phyloP scores from a whole-genome alignment of 1,140 invertebrate genomes.

The Steinernema khuongi region DNA sequence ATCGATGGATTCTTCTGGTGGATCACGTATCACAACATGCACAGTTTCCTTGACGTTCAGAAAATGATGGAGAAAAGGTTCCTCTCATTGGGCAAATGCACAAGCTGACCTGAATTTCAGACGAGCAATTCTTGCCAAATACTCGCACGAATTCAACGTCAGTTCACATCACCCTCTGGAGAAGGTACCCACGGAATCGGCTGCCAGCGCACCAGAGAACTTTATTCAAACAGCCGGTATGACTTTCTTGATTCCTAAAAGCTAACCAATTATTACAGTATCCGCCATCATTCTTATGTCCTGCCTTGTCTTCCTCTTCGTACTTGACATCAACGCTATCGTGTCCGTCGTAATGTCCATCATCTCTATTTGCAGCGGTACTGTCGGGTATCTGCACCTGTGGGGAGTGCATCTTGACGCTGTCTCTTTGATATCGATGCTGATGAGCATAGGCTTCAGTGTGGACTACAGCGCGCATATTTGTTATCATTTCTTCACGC shows the following conservation, averaged over 20 bases:
- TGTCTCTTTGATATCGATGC: constrained; percentile 52
- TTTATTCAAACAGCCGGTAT: constrained; percentile 51
- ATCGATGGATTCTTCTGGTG: constrained; percentile 52
- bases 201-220: constrained; percentile 48
- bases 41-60: constrained; percentile 49
- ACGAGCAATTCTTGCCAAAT: constrained; percentile 40
- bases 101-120: too few species aligned
- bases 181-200: constrained; percentile 55
- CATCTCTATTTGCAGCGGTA: constrained; percentile 50
- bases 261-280: constrained; percentile 35
- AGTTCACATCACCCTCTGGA: constrained; percentile 52
- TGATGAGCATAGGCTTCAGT: constrained; percentile 52
- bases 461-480: constrained; percentile 55
- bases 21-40: constrained; percentile 52
- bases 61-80: constrained; percentile 40
- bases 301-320: constrained; percentile 49
- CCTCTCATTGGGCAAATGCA: too few species aligned
- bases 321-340: constrained; percentile 50
- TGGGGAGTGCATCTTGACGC: constrained; percentile 55
- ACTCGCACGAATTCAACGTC: constrained; percentile 39
- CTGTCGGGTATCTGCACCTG: constrained; percentile 52
- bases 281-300: constrained; percentile 53
- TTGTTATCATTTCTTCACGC: constrained; percentile 55
- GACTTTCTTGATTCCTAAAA: constrained; percentile 15
- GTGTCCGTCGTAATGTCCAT: constrained; percentile 53